Evolutionary conservation across 2,113 vertebrate species (phyloP).

Genomic region (Leuciscus idus): DNA sequence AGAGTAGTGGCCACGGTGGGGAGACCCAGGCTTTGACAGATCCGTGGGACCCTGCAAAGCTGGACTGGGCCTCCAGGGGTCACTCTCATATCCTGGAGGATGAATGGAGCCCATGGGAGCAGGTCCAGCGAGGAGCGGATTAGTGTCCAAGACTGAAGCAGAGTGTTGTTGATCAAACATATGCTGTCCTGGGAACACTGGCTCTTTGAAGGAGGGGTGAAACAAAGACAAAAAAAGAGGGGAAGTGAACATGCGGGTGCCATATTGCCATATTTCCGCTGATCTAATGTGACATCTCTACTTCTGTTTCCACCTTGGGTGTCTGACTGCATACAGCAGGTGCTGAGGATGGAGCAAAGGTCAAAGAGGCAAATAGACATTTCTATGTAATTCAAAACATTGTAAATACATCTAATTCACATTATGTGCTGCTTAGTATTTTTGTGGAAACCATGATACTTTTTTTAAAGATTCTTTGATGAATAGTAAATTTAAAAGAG

Average conservation of each 20-base stretch:
- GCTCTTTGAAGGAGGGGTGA: slow-evolving; percentile 66
- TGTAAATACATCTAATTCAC: background rate
- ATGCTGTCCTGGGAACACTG: slow-evolving; percentile 83
- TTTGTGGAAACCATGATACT: background rate
- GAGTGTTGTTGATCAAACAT: slow-evolving; percentile 82
- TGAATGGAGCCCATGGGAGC: slow-evolving; percentile 25
- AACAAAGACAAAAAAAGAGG: slow-evolving; percentile 33
- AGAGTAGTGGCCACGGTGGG: background rate
- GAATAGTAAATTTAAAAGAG: background rate
- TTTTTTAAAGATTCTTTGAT: background rate
- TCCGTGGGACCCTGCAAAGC: slow-evolving; percentile 23
- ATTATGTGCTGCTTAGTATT: background rate
- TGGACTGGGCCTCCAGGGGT: slow-evolving; percentile 36
- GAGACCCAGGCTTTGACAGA: background rate
- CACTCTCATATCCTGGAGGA: background rate
- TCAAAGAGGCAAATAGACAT: background rate
- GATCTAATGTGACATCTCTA: slow-evolving; percentile 63
- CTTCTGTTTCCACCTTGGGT: slow-evolving; percentile 58
- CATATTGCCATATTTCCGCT: slow-evolving; percentile 55
- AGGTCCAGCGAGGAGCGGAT: slow-evolving; percentile 71
- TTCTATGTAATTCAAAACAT: background rate
- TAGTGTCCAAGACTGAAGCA: slow-evolving; percentile 77
- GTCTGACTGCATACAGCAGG: slow-evolving; percentile 45
- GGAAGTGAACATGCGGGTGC: slow-evolving; percentile 52
- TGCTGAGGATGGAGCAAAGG: slow-evolving; percentile 32